phyloP scores from a whole-genome alignment of 2,113 vertebrate genomes.

The Maccullochella peelii region DNA sequence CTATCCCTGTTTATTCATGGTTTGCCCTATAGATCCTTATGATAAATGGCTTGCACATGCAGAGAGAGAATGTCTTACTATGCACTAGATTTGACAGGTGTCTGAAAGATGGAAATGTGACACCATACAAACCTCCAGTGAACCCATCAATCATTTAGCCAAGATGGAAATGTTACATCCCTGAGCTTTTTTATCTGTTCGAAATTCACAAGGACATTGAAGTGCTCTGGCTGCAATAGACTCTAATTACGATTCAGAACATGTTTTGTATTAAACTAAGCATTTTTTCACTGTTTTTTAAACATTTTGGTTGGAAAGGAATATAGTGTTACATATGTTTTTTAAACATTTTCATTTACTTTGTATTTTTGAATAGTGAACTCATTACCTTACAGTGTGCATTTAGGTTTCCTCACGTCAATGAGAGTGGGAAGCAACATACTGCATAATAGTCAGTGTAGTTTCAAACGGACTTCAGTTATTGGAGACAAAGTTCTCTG shows the following conservation, averaged over 20 bases:
- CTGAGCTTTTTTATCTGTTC: slow-evolving; percentile 52
- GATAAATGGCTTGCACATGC: slow-evolving; percentile 55
- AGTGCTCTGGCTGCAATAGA: slow-evolving; percentile 40
- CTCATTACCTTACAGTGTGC: not conserved
- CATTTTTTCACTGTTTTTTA: not conserved
- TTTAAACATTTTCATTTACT: slow-evolving; percentile 5
- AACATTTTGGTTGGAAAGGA: slow-evolving; percentile 7
- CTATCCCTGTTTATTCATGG: slow-evolving; percentile 60
- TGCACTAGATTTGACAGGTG: slow-evolving; percentile 76
- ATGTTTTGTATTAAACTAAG: slow-evolving; percentile 41
- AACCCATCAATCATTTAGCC: slow-evolving; percentile 80
- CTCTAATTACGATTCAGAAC: slow-evolving; percentile 54
- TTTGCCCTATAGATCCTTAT: slow-evolving; percentile 51
- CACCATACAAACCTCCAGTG: slow-evolving; percentile 70
- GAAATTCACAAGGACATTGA: slow-evolving; percentile 69
- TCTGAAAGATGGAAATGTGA: slow-evolving; percentile 80
- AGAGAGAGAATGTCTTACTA: slow-evolving; percentile 56
- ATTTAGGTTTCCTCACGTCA: slow-evolving; percentile 4
- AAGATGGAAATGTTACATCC: slow-evolving; percentile 70
- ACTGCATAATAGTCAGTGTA: not conserved
- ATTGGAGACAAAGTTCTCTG: not conserved
- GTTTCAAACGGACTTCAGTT: not conserved
- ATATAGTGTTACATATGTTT: not conserved
- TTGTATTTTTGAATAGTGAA: not conserved
- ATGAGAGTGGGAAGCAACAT: not conserved